phyloP scores from a whole-genome alignment of 2,113 vertebrate species.

The Puffinus mauretanicus region DNA sequence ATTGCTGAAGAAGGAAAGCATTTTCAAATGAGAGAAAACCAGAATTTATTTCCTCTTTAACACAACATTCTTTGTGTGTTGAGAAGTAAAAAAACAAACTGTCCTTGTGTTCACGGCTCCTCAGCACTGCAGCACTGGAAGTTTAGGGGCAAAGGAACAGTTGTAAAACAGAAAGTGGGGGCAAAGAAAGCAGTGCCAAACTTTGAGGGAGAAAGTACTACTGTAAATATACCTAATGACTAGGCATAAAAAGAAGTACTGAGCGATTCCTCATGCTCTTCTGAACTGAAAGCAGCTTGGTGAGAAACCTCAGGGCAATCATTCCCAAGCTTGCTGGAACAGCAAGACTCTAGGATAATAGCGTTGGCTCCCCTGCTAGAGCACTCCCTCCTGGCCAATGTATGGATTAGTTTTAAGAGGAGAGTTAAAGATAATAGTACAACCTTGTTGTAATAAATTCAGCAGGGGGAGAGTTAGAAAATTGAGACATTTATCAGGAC shows the following conservation, averaged over 20 bases:
- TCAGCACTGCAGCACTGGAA: not conserved
- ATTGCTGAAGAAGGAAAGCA: conserved; percentile 10
- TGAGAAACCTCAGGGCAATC: conserved; percentile 47
- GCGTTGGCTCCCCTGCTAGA: not conserved
- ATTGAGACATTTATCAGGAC: not conserved
- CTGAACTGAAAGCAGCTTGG: conserved; percentile 23
- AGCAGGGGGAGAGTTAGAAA: not conserved
- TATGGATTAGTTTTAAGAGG: not conserved
- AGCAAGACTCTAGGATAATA: not conserved
- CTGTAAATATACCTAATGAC: conserved; percentile 59
- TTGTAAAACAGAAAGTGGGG: conserved; percentile 4
- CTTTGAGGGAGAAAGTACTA: conserved; percentile 29
- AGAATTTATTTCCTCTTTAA: conserved; percentile 56
- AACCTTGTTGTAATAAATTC: conserved; percentile 15
- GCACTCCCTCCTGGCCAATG: conserved; percentile 57
- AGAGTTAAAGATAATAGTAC: conserved; percentile 13
- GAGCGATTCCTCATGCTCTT: conserved; percentile 25
- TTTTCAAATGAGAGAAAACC: conserved; percentile 39
- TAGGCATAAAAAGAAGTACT: conserved; percentile 23
- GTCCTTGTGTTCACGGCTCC: conserved; percentile 18
- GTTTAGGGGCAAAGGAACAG: conserved; percentile 28
- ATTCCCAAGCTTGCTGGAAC: conserved; percentile 53
- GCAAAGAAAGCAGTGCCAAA: conserved; percentile 17
- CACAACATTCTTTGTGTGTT: conserved; percentile 52
- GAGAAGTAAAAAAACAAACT: conserved; percentile 38